Evolutionary conservation across 2,113 vertebrate species (phyloP), one percentile per base, ranked within the genome.

Genomic region (Chaetops frenatus): DNA sequence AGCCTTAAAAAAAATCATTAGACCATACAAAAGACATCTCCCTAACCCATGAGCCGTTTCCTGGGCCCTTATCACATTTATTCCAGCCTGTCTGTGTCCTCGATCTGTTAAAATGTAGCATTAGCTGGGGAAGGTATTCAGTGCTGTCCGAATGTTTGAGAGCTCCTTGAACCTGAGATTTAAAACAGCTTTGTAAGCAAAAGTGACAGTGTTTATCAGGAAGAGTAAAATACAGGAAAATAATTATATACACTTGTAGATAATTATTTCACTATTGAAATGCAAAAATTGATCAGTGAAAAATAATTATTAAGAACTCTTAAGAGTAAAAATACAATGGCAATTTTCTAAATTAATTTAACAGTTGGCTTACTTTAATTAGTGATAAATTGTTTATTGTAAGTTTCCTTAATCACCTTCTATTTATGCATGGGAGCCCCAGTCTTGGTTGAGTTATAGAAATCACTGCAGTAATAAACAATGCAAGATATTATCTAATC

Each of bases 271-370:
- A 67, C 47, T 74, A 71, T 17, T 91, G 69, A 95, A 94, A 92
- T 85, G 58, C 44, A 94, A 85, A 86, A 94, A 89, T 40, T 50
- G 80, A 74, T 93, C 58, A 92, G 40, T 76, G 70, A 92, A 81
- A 94, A 94, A 71, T 61, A 87, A 90, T 81, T 78, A 81, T 45
- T 58, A 92, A 53, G 51, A 90, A 44, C 33, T 90, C 67, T 73
- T 92, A 87, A 45, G 21, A 84, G 15, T 66, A 38, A 77, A 77
- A 95, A 90, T 81, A 81, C 48, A 94, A 89, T 71, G 53, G 38
- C 11, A 60, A 40, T 81, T 77, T 91, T 94, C 58, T 93, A 92
- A 95, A 89, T 72, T 85, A 90, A 96, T 96, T 93, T 94, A 89
- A 94, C 86, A 84, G 56, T n/a, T 96, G 94, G 48, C 50, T 92